Conservation (phyloP, 2,113 vertebrate species). For the Colaptes auratus region DNA sequence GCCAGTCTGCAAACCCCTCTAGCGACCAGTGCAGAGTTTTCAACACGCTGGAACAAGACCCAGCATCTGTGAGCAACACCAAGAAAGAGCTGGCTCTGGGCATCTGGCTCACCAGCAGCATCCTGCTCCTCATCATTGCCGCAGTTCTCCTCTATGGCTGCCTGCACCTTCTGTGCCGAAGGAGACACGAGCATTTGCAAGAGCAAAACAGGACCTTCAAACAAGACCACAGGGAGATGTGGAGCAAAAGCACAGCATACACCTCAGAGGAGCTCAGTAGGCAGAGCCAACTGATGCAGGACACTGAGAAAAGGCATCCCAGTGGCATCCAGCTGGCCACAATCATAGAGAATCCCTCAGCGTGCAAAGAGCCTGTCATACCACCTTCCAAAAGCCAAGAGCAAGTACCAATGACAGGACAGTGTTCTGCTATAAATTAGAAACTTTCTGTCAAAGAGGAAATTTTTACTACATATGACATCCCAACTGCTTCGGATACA, state of each 20-base stretch:
- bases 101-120: slow-evolving; percentile 86
- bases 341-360: slow-evolving; percentile 69
- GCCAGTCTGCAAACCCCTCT: slow-evolving; percentile 83
- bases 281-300: slow-evolving; percentile 5
- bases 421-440: not conserved
- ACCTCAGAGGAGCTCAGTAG: not conserved
- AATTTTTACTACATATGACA: not conserved
- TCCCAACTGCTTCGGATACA: not conserved
- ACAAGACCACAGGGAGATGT: not conserved
- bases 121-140: slow-evolving; percentile 82
- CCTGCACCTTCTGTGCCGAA: slow-evolving; percentile 77
- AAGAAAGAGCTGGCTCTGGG: slow-evolving; percentile 84
- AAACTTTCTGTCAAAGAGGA: not conserved
- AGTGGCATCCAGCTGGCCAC: slow-evolving; percentile 63
- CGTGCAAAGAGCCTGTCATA: not conserved
- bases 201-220: not conserved
- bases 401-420: not conserved
- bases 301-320: slow-evolving; percentile 27
- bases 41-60: slow-evolving; percentile 75
- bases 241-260: not conserved
- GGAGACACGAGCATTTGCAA: slow-evolving; percentile 20
- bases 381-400: slow-evolving; percentile 62
- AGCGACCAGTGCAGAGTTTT: slow-evolving; percentile 87
- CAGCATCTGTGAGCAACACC: slow-evolving; percentile 40
- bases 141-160: slow-evolving; percentile 84